Base-by-base conservation (phyloP, 2,888 invertebrate species). In the Drosophila lacicola region DNA sequence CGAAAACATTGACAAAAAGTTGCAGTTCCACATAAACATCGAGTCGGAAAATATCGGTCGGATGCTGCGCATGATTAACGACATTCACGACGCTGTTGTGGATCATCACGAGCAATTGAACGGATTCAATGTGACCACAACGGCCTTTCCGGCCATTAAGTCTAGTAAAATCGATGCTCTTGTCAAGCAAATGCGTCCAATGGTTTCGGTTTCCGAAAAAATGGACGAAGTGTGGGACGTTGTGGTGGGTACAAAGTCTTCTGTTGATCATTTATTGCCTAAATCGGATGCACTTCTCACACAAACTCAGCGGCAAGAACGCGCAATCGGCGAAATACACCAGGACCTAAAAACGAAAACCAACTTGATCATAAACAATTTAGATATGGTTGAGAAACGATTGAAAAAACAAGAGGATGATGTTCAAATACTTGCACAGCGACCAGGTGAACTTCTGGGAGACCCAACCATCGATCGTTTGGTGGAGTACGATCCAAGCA, bases 221-320 rank as follows among this genome's bases (percentile, higher is more conserved):
- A 97, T 97, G 96, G 97, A 97, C 84, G 96, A 97, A 92, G 97
- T 97, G 4, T 97, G 97, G 97, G 96, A 96, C 90, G 96, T 97
- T 4, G 96, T 97, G 11, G 96, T 97, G 1, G 97, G 97, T 13
- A 97, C 97, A 3, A 97, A 97, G 90, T 96, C 96, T 85, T 96
- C 97, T 0, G 96, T 97, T 0, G 97, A 97, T 91, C 95, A 96
- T 91, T 93, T 97, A 55, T 94, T 97, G 41, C 97, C 97, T 1
- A 97, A 97, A 92, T 97, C 97, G 0, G 97, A 97, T 90, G 96
- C 97, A 82, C 93, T 97, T 5, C 93, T 97, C 13, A 96, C 96
- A 1, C 97, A 97, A 91, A 97, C 96, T 0, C 97, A 97, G 87
- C 93, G 97, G 2, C 97, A 97, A 89, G 97, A 97, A 89, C 94